These are phyloP conservation scores for Danio rerio DNA, from an alignment of 2,113 vertebrate genomes.

Conservation along the genomic window GRCz12tu NC_133182.1:5760501-5761000, in stretches of 20 bases:
- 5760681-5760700: constrained; percentile 25
- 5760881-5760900: constrained; percentile 52
- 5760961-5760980: constrained; percentile 46
- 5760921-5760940: constrained; percentile 39
- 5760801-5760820: constrained; percentile 48
- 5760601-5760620: constrained; percentile 48
- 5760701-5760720: constrained; percentile 34
- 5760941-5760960: constrained; percentile 51
- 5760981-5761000: constrained; percentile 46
- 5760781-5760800: constrained; percentile 44
- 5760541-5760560: constrained; percentile 54
- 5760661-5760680: constrained; percentile 53
- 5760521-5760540: constrained; percentile 47
- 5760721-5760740: constrained; percentile 45
- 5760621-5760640: constrained; percentile 41
- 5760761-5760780: constrained; percentile 48
- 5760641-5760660: constrained; percentile 45
- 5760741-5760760: constrained; percentile 49
- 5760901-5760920: constrained; percentile 19
- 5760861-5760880: constrained; percentile 43
- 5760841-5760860: constrained; percentile 52
- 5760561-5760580: constrained; percentile 49
- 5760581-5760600: constrained; percentile 32
- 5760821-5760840: constrained; percentile 56
- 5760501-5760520: constrained; percentile 45